Base-by-base conservation (phyloP, 1,140 invertebrate species). In the Bombus ignitus region DNA sequence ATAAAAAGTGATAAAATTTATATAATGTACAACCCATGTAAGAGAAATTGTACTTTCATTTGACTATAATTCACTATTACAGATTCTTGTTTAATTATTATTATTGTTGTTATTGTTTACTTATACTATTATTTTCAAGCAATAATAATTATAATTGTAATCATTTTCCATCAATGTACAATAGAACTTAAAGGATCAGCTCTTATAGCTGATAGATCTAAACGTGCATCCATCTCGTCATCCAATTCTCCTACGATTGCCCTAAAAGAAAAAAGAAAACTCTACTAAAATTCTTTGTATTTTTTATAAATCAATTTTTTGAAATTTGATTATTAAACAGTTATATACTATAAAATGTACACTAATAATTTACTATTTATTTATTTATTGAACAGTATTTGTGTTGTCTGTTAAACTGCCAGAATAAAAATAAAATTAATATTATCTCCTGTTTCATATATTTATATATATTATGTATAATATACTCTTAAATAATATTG, bases 221-320 rank as follows among this genome's bases (percentile, higher is more conserved):
- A 93, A 93, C 97, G 96, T 85, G 97, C 97, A 94, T 99, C 98
- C 87, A 98, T 96, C 88, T 98, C 97, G 94, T 99, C 98, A 94
- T 99, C 98, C 89, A 99, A 96, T 95, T 98, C 97, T 82, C 98
- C 98, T 86, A 99, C 97, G 78, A 99, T 97, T 47, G 98, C 98
- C 74, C 97, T 98, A 93, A 91, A 96, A 96, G 86, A 75, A 91
- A 88, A 86, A 82, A 87, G 92, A 80, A 62, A 72, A 59, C 81
- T 47, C 44, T 77, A 28, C 71, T 37, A 79, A 10, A 47, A 80
- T 65, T 44, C 25, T 65, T 82, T 62, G 57, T 39, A 65, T 44
- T n/a, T 75, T 6, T 8, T 57, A 28, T 22, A 79, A 68, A n/a
- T 42, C 35, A 39, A 39, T 32, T 83, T 65, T 44, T 72, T 77